Evolutionary conservation across 2,113 vertebrate genomes (phyloP).

Genomic region (Cyprinodon tularosa): DNA sequence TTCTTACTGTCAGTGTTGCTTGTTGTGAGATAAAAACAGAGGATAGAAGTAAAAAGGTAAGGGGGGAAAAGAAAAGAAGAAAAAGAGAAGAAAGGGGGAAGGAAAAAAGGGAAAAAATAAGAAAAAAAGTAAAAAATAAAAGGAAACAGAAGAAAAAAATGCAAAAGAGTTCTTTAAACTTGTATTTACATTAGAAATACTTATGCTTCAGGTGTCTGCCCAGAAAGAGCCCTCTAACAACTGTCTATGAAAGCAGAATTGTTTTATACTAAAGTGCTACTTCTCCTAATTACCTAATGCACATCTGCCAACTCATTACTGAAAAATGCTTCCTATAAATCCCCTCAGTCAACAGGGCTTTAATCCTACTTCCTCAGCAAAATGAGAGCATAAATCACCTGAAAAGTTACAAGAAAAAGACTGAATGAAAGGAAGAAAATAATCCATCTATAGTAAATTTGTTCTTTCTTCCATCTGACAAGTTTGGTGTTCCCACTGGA

Average conservation of each 20-base stretch:
- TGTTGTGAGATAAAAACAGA: not conserved
- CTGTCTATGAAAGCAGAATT: slow-evolving; percentile 13
- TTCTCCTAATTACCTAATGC: not conserved
- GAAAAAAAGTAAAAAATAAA: no score
- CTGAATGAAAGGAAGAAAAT: slow-evolving; percentile 8
- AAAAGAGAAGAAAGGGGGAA: no score
- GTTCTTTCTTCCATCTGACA: not conserved
- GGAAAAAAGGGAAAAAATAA: no score
- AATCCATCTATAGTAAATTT: not conserved
- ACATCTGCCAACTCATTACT: slow-evolving; percentile 20
- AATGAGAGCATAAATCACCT: slow-evolving; percentile 35
- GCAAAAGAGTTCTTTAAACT: not conserved
- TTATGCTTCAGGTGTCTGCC: not conserved
- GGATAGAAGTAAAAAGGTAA: no score
- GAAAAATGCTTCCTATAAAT: slow-evolving; percentile 28
- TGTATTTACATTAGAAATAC: not conserved
- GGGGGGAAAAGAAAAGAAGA: no score
- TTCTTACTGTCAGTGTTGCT: not conserved
- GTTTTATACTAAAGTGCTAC: slow-evolving; percentile 15
- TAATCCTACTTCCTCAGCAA: slow-evolving; percentile 23
- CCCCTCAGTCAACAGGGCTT: slow-evolving; percentile 26
- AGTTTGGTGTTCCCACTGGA: not conserved
- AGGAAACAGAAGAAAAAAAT: not conserved
- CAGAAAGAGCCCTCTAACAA: not conserved
- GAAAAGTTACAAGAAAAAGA: slow-evolving; percentile 5